Evolutionary conservation across 2,888 invertebrate genomes (phyloP), one percentile per base, ranked within the genome.

Genomic region (Formica aserva): DNA sequence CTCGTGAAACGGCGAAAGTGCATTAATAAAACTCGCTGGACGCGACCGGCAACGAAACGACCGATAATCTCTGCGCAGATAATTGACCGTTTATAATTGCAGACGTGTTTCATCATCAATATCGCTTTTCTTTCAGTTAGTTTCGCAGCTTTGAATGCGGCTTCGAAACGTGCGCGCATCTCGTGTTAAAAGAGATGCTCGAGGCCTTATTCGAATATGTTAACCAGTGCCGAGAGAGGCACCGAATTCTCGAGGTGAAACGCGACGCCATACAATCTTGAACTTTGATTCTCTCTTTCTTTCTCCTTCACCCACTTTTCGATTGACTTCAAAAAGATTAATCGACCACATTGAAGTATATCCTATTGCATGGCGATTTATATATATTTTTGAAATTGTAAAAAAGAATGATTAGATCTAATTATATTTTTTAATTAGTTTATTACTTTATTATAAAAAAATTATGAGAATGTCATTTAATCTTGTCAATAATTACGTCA

Each of bases 161-260:
- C 32, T 62, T 62, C 9, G 29, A 18, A 65, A 6, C 6, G 22
- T 15, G 52, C 69, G 29, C 11, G 4, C 13, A 26, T 8, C 26
- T 55, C 38, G 1, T 1, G 38, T 15, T 8, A 63, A 75, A 35
- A 52, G 15, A 69, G 22, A 13, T 35, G 11, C 48, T 72, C 57
- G 71, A 48, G 48, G 41, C 48, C 86, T 84, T 78, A 69, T 85
- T 72, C 86, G 65, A 76, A 55, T 88, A 89, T 86, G 85, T 72
- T 87, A 89, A 89, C 78, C 72, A 82, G 67, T 38, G 60, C 55
- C 76, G 82, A 72, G 90, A 88, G 82, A 86, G 86, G 80, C 75
- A 88, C 85, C 86, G 83, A 90, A 90, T 90, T 90, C 90, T 86
- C 88, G 62, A 88, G 86, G 90, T 88, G 90, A 90, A 90, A 90